Percentiles rank a stretch among this genome's conserved stretches.
Evolutionary conservation across 2,797 vertebrate genomes (phyloP).

Genomic region (Tangara arthus): DNA sequence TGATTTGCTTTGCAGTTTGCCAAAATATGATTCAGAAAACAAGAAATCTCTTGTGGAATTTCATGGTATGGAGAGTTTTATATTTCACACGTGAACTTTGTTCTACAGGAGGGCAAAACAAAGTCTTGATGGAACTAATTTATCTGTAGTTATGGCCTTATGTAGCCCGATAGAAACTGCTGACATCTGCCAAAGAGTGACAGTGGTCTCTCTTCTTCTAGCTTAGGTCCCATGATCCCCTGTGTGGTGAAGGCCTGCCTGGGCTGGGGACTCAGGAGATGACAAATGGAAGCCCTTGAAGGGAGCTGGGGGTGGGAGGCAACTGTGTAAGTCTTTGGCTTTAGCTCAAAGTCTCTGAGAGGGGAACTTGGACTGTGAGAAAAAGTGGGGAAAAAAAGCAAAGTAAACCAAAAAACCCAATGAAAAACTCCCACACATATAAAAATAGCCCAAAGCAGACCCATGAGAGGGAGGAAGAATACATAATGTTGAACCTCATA

Average conservation of each 20-base stretch:
- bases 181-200: neutral
- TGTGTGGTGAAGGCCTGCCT: fast-evolving
- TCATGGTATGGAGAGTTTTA: neutral
- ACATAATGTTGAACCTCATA: neutral
- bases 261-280: fast-evolving
- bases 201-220: neutral
- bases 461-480: neutral
- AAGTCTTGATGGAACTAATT: neutral
- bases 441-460: neutral
- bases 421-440: fast-evolving
- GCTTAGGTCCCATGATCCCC: neutral
- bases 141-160: neutral
- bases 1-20: neutral
- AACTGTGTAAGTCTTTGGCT: neutral
- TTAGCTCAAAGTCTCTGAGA: neutral
- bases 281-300: neutral
- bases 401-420: fast-evolving
- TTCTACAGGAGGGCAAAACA: neutral
- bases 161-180: neutral
- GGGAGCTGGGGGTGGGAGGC: fast-evolving
- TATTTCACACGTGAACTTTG: neutral
- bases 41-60: neutral
- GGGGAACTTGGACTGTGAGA: neutral
- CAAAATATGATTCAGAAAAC: neutral
- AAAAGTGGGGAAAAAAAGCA: fast-evolving